Evolutionary conservation across 2,797 vertebrate species (phyloP).

Genomic region (Xyrichtys novacula): DNA sequence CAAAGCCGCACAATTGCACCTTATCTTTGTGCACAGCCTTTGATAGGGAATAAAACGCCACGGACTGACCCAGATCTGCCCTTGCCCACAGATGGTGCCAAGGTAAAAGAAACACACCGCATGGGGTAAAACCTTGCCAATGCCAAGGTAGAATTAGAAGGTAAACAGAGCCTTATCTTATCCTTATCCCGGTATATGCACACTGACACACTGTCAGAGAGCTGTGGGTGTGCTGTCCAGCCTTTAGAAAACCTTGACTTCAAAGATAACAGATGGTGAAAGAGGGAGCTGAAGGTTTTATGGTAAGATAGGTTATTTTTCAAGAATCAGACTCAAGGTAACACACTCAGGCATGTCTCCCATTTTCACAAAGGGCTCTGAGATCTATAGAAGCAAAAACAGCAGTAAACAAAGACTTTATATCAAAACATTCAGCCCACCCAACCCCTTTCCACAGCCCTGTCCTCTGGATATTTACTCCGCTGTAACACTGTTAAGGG

Average conservation of each 20-base stretch:
- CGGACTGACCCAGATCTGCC: slow-evolving; percentile 64
- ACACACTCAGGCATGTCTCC: slow-evolving; percentile 1
- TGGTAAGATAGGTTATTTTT: slow-evolving; percentile 26
- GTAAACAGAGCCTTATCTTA: slow-evolving; percentile 79
- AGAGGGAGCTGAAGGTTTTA: slow-evolving; percentile 35
- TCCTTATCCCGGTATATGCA: slow-evolving; percentile 67
- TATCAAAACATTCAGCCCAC: slow-evolving; percentile 11
- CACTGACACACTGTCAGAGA: slow-evolving; percentile 55
- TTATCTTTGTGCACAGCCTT: slow-evolving; percentile 63
- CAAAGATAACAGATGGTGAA: slow-evolving; percentile 61
- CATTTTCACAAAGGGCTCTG: slow-evolving; percentile 4
- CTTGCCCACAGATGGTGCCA: slow-evolving; percentile 59
- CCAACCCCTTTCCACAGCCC: not conserved
- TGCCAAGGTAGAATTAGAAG: slow-evolving; percentile 69
- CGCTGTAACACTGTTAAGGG: slow-evolving; percentile 66
- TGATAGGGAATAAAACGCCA: slow-evolving; percentile 52
- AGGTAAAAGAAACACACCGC: slow-evolving; percentile 67
- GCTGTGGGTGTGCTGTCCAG: slow-evolving; percentile 51
- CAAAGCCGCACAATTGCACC: slow-evolving; percentile 51
- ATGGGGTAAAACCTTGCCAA: slow-evolving; percentile 66
- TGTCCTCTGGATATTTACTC: slow-evolving; percentile 62
- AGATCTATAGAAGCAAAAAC: slow-evolving; percentile 7
- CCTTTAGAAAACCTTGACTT: slow-evolving; percentile 70
- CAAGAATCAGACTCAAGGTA: slow-evolving; percentile 7
- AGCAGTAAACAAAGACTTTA: slow-evolving; percentile 2